Conservation (phyloP, 2,113 vertebrate species). For the Etia nguti region DNA sequence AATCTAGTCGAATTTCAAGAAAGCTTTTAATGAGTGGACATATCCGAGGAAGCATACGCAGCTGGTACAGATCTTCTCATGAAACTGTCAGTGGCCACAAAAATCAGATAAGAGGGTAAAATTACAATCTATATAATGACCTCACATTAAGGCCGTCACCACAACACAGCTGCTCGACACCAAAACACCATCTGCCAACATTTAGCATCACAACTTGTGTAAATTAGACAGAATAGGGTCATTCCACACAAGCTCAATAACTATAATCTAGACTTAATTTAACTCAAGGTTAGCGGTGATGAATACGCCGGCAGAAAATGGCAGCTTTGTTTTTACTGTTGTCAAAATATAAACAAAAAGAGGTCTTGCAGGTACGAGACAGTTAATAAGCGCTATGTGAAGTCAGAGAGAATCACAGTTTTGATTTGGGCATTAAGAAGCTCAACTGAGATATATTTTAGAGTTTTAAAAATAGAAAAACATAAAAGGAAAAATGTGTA, state of each 20-base stretch:
- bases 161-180: conserved; percentile 57
- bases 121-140: neutral
- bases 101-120: neutral
- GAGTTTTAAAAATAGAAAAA: neutral
- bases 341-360: neutral
- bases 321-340: conserved; percentile 8
- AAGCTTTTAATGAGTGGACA: neutral
- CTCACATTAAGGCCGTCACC: conserved; percentile 27
- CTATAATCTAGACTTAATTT: conserved; percentile 52
- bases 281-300: neutral
- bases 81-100: neutral
- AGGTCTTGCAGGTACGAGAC: neutral
- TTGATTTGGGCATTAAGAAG: neutral
- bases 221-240: conserved; percentile 3
- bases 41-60: neutral
- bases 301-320: neutral
- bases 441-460: neutral
- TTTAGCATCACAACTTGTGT: neutral
- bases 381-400: neutral
- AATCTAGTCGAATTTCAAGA: neutral
- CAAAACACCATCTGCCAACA: neutral
- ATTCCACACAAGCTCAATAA: conserved; percentile 8
- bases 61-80: neutral
- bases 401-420: neutral
- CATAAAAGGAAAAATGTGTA: neutral